These are phyloP conservation scores for Philotrypesis tridentata DNA, from an alignment of 1,140 invertebrate species.

Conservation along the genomic window DNA sequence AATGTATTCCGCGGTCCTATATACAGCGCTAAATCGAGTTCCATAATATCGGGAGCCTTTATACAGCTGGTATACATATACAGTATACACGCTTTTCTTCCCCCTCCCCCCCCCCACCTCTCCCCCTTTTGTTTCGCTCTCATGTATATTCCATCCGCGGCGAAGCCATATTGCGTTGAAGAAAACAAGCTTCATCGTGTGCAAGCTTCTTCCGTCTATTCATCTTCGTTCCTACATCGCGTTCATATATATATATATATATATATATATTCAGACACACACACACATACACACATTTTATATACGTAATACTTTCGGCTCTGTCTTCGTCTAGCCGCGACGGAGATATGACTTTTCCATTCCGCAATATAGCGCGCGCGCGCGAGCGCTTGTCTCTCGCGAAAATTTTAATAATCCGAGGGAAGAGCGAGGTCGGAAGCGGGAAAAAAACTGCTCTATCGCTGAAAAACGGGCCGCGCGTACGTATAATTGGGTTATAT, in stretches of 20 bases:
- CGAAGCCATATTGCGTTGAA: constrained; percentile 58
- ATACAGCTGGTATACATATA: too few relatives aligned
- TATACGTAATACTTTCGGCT: too few relatives aligned
- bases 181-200: constrained; percentile 55
- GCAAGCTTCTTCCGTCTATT: neutral
- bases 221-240: neutral
- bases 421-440: too few relatives aligned
- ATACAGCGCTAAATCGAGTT: constrained; percentile 57
- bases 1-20: constrained; percentile 38
- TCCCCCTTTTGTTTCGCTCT: constrained; percentile 53
- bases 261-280: neutral
- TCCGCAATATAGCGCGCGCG: constrained; percentile 10
- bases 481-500: too few relatives aligned
- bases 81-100: too few relatives aligned
- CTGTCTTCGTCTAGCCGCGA: neutral
- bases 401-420: constrained; percentile 68
- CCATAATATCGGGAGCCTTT: constrained; percentile 47
- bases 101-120: too few relatives aligned
- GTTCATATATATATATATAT: neutral
- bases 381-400: constrained; percentile 17
- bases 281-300: too few relatives aligned
- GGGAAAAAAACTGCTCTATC: neutral
- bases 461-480: neutral
- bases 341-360: constrained; percentile 13
- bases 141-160: constrained; percentile 67